These are phyloP conservation scores for Phaedon cochleariae DNA, from an alignment of 2,888 invertebrate species.

Conservation along the genomic window DNA sequence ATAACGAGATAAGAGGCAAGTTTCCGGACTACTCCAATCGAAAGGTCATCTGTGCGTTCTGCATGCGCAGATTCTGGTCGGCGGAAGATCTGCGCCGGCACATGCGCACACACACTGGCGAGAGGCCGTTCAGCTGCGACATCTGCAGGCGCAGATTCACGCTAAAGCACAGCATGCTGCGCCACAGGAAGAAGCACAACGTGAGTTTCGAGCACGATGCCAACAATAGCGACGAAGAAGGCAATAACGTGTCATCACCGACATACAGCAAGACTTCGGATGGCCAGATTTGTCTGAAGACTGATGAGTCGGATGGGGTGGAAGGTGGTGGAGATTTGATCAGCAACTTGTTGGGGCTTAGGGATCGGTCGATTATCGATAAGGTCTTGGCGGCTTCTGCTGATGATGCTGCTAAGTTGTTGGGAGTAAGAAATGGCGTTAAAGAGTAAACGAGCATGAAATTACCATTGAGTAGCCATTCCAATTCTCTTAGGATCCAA, in stretches of 20 bases:
- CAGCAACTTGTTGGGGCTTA: conserved; percentile 88
- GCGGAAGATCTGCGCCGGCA: conserved; percentile 92
- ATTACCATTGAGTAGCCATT: no score
- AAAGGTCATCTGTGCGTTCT: conserved; percentile 91
- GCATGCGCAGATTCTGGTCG: conserved; percentile 93
- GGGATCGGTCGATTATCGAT: conserved; percentile 85
- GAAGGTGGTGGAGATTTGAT: conserved; percentile 79
- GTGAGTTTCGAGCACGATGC: conserved; percentile 64
- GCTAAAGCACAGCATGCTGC: conserved; percentile 92
- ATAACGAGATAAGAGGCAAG: conserved; percentile 77
- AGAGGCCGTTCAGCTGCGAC: conserved; percentile 91
- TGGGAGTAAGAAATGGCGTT: conserved; percentile 74
- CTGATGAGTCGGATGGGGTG: conserved; percentile 62
- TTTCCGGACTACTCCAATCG: conserved; percentile 88
- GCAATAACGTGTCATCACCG: conserved; percentile 36
- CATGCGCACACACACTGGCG: conserved; percentile 93
- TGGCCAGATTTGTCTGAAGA: conserved; percentile 61
- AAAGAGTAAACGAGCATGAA: no score
- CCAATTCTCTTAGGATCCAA: not conserved
- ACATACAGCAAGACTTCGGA: conserved; percentile 9
- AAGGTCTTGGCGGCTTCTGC: conserved; percentile 82
- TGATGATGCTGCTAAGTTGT: conserved; percentile 87
- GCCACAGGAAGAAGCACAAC: conserved; percentile 90
- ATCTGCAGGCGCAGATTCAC: conserved; percentile 89
- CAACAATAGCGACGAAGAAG: conserved; percentile 62